phyloP scores from a whole-genome alignment of 2,888 invertebrate species.

The Meghimatium bilineatum region DNA sequence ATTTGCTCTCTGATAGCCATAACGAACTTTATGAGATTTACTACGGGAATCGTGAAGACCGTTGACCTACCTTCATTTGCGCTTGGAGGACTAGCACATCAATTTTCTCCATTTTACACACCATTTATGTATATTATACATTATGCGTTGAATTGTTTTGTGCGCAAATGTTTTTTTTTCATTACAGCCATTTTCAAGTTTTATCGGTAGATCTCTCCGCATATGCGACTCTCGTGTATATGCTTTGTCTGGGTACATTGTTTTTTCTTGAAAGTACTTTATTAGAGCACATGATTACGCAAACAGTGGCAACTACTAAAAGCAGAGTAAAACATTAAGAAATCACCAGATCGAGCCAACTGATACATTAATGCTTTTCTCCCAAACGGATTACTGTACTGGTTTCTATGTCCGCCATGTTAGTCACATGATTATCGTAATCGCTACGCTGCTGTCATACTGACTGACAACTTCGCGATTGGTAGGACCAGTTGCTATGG shows the following conservation, averaged over 20 bases:
- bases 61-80: no score
- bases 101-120: no score
- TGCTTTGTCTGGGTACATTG: neutral
- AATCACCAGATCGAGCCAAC: neutral
- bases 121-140: no score
- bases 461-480: constrained; percentile 46
- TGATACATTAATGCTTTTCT: constrained; percentile 13
- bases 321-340: neutral
- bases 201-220: no score
- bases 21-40: no score
- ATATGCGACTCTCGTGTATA: neutral
- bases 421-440: constrained; percentile 46
- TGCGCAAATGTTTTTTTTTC: no score
- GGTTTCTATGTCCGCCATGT: constrained; percentile 28
- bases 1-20: no score
- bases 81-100: no score
- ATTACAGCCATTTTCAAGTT: no score
- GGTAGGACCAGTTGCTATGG: constrained; percentile 40
- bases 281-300: neutral
- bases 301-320: neutral
- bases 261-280: neutral
- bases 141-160: no score
- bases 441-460: constrained; percentile 35
- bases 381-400: neutral
- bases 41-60: no score